Conservation (phyloP, 1,140 invertebrate species). For the Acromyrmex charruanus region DNA sequence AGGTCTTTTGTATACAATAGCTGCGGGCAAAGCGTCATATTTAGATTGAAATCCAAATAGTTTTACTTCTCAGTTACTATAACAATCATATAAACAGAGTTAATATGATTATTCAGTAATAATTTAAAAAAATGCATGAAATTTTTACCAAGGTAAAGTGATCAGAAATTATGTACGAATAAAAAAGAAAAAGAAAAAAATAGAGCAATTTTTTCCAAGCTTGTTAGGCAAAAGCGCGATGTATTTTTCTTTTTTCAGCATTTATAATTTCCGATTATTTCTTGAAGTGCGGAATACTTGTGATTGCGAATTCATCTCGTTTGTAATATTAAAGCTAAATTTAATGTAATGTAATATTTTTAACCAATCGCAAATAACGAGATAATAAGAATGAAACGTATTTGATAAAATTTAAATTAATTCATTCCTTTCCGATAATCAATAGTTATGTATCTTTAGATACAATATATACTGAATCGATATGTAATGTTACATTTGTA, state of each 20-base stretch:
- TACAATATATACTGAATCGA: background rate
- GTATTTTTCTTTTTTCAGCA: background rate
- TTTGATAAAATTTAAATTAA: conserved; percentile 24
- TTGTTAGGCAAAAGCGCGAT: conserved; percentile 46
- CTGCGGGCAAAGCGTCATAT: too few relatives aligned
- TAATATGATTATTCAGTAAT: too few relatives aligned
- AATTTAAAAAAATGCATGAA: too few relatives aligned
- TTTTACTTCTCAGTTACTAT: too few relatives aligned
- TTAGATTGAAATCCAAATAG: too few relatives aligned
- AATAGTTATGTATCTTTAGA: background rate
- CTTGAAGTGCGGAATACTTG: background rate
- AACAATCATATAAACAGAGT: too few relatives aligned
- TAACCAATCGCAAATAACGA: background rate
- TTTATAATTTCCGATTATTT: background rate
- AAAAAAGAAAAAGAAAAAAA: conserved; percentile 20
- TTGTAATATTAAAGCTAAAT: background rate
- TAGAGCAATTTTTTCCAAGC: conserved; percentile 56
- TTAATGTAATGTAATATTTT: conserved; percentile 3
- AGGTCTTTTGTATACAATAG: too few relatives aligned
- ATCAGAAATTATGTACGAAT: conserved; percentile 37
- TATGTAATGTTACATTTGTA: background rate
- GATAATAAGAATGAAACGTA: conserved; percentile 25
- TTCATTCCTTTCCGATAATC: background rate
- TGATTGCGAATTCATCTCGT: background rate
- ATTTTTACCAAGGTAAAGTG: background rate